Evolutionary conservation across 2,888 invertebrate genomes (phyloP), one percentile per base, ranked within the genome.

Genomic region (Orthonychiurus folsomi): DNA sequence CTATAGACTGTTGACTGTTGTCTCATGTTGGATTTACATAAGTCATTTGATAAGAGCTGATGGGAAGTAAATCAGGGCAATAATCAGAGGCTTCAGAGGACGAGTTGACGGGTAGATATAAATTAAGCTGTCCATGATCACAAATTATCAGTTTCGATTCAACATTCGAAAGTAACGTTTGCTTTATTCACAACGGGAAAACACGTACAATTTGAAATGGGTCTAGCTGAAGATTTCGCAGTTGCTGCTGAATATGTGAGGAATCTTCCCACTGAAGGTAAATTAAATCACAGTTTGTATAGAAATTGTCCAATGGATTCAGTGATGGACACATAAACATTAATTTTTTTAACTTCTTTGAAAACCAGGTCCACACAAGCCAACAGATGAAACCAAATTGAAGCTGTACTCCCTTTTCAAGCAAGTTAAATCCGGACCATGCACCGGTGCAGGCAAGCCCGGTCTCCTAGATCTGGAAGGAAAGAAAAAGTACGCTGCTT

Each of bases 171-270:
- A n/a, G n/a, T n/a, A n/a, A n/a, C n/a, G n/a, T n/a, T n/a, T n/a
- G n/a, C n/a, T n/a, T n/a, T n/a, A n/a, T n/a, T n/a, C n/a, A n/a
- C n/a, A n/a, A n/a, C n/a, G n/a, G n/a, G n/a, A n/a, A n/a, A n/a
- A n/a, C n/a, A n/a, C n/a, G n/a, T n/a, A n/a, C n/a, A n/a, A n/a
- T 37, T 37, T 15, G 15, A 37, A 37, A 37, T 37, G 37, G 37
- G 37, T 37, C 37, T 37, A 9, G 89, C 93, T 77, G 87, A 93
- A 75, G 91, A 90, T 79, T 96, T 96, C 77, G 84, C 88, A 74
- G 93, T 93, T 63, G 95, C 94, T 61, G 93, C 94, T 25, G 92
- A 93, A 78, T 91, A 94, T 67, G 93, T 95, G 69, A 84, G 89
- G 75, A 89, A 88, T 79, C 81, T 95, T 74, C 95, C 95, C 25